These are phyloP conservation scores for Stegastes partitus DNA, from an alignment of 2,113 vertebrate species.

Conservation along the genomic window DNA sequence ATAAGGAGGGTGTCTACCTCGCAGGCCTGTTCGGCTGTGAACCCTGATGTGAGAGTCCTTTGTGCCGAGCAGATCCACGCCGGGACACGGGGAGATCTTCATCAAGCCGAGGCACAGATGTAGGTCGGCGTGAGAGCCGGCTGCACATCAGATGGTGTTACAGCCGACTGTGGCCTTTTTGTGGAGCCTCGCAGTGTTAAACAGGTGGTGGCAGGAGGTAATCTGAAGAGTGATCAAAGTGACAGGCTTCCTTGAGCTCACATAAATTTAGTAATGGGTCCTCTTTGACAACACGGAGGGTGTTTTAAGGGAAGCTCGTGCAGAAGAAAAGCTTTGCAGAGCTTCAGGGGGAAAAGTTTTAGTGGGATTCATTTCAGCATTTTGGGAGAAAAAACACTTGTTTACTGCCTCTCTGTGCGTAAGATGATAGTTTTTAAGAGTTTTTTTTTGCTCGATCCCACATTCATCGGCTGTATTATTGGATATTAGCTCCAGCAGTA, in stretches of 20 bases:
- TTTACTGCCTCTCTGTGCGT: no score
- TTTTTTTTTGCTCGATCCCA: no score
- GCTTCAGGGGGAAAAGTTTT: no score
- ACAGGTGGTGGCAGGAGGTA: constrained; percentile 7
- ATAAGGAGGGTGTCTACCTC: constrained; percentile 13
- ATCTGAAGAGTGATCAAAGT: constrained; percentile 5
- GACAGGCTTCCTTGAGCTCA: neutral
- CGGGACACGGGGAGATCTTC: constrained; percentile 27
- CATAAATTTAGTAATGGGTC: neutral
- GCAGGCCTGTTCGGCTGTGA: neutral
- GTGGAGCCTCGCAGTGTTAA: neutral
- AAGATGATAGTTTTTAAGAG: no score
- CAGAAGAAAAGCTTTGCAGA: neutral
- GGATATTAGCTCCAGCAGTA: no score
- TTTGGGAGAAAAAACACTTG: no score
- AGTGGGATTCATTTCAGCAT: no score
- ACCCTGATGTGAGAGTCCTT: constrained; percentile 45
- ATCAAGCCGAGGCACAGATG: constrained; percentile 7
- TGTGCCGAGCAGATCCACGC: constrained; percentile 44
- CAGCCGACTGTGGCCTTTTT: neutral
- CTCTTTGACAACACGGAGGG: neutral
- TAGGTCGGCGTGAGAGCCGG: neutral
- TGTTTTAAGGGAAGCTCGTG: neutral
- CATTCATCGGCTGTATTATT: no score
- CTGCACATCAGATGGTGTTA: neutral